A percentile compares a stretch with the other conserved stretches of the same genome.
phyloP scores from a whole-genome alignment of 2,797 vertebrate species.

The Sebastolobus altivelis region DNA sequence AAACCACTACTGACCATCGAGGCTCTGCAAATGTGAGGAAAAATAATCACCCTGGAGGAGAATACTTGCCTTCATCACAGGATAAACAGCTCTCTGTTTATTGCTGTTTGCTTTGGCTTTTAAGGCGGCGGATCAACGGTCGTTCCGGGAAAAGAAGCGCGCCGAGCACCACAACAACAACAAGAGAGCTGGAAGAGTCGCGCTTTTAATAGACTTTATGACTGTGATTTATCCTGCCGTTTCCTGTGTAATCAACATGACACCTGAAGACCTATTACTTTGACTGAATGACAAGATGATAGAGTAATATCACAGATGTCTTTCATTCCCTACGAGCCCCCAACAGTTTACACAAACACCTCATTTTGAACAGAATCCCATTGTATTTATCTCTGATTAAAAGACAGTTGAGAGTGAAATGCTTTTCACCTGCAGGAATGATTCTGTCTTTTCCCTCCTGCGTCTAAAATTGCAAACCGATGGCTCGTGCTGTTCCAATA shows the following conservation, averaged over 20 bases:
- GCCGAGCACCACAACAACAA: neutral
- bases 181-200: neutral
- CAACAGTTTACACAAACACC: neutral
- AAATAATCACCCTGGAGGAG: neutral
- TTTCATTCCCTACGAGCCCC: neutral
- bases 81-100: constrained; percentile 37
- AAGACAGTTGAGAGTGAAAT: neutral
- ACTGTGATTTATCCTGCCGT: constrained; percentile 9
- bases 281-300: constrained; percentile 22
- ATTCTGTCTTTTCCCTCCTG: neutral
- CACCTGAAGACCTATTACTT: constrained; percentile 31
- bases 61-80: neutral
- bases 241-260: constrained; percentile 34
- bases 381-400: neutral
- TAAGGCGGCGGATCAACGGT: neutral
- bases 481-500: constrained; percentile 6
- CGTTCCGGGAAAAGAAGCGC: constrained; percentile 5
- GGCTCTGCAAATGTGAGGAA: neutral
- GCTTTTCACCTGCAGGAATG: neutral
- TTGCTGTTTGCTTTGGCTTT: constrained; percentile 59
- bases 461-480: constrained; percentile 20
- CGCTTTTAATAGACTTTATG: constrained; percentile 49
- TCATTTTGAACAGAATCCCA: neutral
- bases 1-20: neutral
- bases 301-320: neutral